phyloP scores from a whole-genome alignment of 2,797 vertebrate genomes.

The Epinephelus awoara region DNA sequence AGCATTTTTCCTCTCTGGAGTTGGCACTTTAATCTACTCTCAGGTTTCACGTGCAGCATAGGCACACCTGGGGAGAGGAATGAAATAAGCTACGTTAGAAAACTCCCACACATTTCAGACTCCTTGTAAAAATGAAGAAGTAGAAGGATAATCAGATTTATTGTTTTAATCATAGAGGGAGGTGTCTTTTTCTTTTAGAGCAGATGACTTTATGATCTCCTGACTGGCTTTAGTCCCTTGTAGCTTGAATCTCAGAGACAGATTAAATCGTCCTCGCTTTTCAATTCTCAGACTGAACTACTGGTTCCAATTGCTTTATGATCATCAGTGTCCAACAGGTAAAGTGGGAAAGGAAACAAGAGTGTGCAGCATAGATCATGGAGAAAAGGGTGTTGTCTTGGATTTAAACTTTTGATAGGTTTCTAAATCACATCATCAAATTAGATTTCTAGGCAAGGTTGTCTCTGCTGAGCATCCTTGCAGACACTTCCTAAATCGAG shows the following conservation, averaged over 20 bases:
- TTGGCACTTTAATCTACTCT: slow-evolving; percentile 86
- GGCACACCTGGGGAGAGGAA: slow-evolving; percentile 81
- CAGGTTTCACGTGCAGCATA: slow-evolving; percentile 81
- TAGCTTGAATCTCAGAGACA: slow-evolving; percentile 34
- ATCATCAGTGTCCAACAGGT: slow-evolving; percentile 6
- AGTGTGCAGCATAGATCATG: not conserved
- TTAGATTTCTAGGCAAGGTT: not conserved
- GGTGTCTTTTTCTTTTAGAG: slow-evolving; percentile 69
- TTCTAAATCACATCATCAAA: too few species aligned
- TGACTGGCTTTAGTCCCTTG: slow-evolving; percentile 31
- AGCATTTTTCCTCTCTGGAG: slow-evolving; percentile 84
- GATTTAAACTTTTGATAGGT: not conserved
- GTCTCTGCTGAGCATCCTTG: slow-evolving; percentile 18
- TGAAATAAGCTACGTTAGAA: slow-evolving; percentile 66
- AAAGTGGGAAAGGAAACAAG: slow-evolving; percentile 1
- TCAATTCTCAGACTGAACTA: slow-evolving; percentile 23
- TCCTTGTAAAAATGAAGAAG: slow-evolving; percentile 80
- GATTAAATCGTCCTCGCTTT: slow-evolving; percentile 43
- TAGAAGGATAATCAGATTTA: slow-evolving; percentile 84
- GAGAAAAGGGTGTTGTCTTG: not conserved
- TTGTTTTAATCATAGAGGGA: slow-evolving; percentile 80
- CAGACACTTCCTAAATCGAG: slow-evolving; percentile 15
- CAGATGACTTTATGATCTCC: slow-evolving; percentile 61
- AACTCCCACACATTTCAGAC: slow-evolving; percentile 75
- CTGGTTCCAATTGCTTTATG: slow-evolving; percentile 32